Evolutionary conservation across 2,888 invertebrate species (phyloP), one percentile per base, ranked within the genome.

Genomic region (Dryobotodes eremita): DNA sequence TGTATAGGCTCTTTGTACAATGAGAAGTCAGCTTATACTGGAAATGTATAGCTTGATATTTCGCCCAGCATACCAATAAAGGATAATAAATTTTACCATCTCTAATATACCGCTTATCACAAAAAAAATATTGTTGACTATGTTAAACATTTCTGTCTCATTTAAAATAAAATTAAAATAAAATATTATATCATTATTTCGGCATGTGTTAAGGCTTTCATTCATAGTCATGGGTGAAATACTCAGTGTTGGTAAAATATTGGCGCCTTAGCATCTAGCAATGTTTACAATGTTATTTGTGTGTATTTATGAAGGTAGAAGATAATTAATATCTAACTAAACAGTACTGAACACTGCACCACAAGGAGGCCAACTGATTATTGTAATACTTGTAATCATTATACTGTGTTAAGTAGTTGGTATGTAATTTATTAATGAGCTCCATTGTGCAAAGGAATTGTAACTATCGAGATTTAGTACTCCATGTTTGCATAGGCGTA

Each of bases 401-500:
- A 62, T 59, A 83, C 81, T 71, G 75, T 82, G 36, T 62, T 55
- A 23, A 31, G 36, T 70, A 65, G 68, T 46, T 71, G 53, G 62
- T 48, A 69, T 42, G 46, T 82, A 74, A 83, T 82, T 78, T 69
- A 80, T 83, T 82, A 84, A 80, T 88, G 82, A 87, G 86, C 36
- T 55, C 77, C 73, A 87, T 91, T 89, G 86, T 86, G 79, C 79
- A 86, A 82, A 71, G 69, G 79, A 36, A 71, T 65, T 71, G 75
- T 72, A 53, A 75, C 66, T 80, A 73, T 57, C 36, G 31, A 77
- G 50, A 62, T 77, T 74, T 62, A 57, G 77, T 75, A 78, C 71
- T 80, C n/a, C 75, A 80, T 65, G 57, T 79, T 78, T 55, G 83
- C 65, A 84, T 77, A 86, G 88, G 91, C 92, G 88, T 86, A 46